These are phyloP conservation scores for Pegoplata infirma DNA, from an alignment of 2,888 invertebrate genomes.

Conservation along the genomic window DNA sequence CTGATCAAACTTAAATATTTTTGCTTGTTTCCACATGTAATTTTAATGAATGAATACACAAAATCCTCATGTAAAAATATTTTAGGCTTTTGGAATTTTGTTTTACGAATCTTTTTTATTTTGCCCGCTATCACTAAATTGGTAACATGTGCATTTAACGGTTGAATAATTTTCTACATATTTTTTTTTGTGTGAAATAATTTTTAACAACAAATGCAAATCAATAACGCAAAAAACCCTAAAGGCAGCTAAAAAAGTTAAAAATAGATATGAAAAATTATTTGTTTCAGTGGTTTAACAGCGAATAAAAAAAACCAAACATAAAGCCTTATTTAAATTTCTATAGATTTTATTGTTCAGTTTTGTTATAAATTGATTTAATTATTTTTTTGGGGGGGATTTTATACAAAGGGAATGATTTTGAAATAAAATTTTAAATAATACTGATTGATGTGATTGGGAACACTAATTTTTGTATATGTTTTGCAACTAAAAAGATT, in stretches of 20 bases:
- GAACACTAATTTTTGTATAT: too few relatives aligned
- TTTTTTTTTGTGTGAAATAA: background rate
- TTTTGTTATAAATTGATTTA: too few relatives aligned
- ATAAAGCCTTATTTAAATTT: background rate
- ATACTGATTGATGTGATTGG: too few relatives aligned
- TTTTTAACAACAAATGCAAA: background rate
- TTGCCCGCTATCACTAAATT: constrained; percentile 38
- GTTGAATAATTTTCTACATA: constrained; percentile 20
- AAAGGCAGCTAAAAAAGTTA: background rate
- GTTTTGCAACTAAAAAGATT: too few relatives aligned
- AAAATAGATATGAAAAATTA: background rate
- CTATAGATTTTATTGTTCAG: too few relatives aligned
- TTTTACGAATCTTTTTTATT: background rate
- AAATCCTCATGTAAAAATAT: background rate
- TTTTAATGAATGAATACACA: too few relatives aligned
- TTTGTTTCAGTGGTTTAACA: background rate
- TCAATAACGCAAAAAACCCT: background rate
- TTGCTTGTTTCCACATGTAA: too few relatives aligned
- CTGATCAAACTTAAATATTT: too few relatives aligned
- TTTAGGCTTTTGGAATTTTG: background rate
- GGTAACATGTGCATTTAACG: constrained; percentile 52
- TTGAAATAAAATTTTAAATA: too few relatives aligned
- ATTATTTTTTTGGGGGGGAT: too few relatives aligned
- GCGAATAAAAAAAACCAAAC: too few relatives aligned
- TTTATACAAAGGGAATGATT: too few relatives aligned